phyloP scores from a whole-genome alignment of 1,140 invertebrate species.

The Diorhabda sublineata region DNA sequence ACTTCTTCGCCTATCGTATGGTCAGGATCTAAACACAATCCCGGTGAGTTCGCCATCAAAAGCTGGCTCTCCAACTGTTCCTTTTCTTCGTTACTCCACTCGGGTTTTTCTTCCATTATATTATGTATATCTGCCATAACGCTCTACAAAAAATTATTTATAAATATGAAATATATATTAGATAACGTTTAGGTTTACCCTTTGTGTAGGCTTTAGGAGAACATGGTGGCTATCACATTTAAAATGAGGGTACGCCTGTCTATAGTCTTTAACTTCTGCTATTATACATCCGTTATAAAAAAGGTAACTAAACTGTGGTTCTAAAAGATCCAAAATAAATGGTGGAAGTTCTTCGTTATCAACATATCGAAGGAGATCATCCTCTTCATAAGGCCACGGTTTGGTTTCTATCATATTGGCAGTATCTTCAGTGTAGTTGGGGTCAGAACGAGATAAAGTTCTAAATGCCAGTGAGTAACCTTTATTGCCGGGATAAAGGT shows the following conservation, averaged over 20 bases:
- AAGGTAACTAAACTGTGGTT: slow-evolving; percentile 71
- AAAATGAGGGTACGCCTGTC: slow-evolving; percentile 66
- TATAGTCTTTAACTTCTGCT: slow-evolving; percentile 84
- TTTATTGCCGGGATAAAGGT: slow-evolving; percentile 86
- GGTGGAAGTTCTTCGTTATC: slow-evolving; percentile 85
- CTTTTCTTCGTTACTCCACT: slow-evolving; percentile 67
- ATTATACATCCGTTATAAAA: slow-evolving; percentile 92
- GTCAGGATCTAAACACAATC: slow-evolving; percentile 82
- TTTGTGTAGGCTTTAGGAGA: slow-evolving; percentile 79
- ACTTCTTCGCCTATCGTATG: slow-evolving; percentile 71
- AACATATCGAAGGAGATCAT: slow-evolving; percentile 71
- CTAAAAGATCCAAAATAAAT: slow-evolving; percentile 77
- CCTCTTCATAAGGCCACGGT: slow-evolving; percentile 72
- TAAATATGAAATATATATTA: background rate
- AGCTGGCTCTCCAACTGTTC: slow-evolving; percentile 76
- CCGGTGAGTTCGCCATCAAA: slow-evolving; percentile 75
- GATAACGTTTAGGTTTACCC: slow-evolving; percentile 53
- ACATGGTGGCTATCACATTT: slow-evolving; percentile 80
- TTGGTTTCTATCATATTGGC: slow-evolving; percentile 63
- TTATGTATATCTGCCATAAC: slow-evolving; percentile 43
- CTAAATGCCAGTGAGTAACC: slow-evolving; percentile 76
- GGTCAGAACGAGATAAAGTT: slow-evolving; percentile 25
- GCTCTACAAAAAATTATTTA: slow-evolving; percentile 33
- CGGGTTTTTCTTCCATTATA: slow-evolving; percentile 35
- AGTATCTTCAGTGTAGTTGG: slow-evolving; percentile 53